phyloP scores from a whole-genome alignment of 30 jellyfish, hydroid and myxozoan genomes.

The Cassiopea andromeda region DNA sequence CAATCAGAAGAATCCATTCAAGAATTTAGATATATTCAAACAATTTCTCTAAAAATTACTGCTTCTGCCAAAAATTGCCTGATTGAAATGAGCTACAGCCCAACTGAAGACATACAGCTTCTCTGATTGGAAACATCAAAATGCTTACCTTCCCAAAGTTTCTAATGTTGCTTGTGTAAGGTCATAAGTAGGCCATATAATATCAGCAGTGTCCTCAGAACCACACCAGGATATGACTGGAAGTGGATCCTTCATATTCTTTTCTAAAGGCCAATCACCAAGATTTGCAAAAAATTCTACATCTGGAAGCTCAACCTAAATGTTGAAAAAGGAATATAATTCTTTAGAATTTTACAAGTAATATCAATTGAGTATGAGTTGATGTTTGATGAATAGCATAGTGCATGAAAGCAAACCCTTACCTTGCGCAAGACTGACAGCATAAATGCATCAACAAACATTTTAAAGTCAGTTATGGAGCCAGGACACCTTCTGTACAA shows the following conservation, averaged over 20 bases:
- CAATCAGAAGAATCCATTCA: too few relatives aligned
- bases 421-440: constrained; percentile 87
- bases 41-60: too few relatives aligned
- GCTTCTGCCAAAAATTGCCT: too few relatives aligned
- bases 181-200: constrained; percentile 93
- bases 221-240: constrained; percentile 98
- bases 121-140: neutral
- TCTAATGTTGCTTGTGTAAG: constrained; percentile 76
- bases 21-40: too few relatives aligned
- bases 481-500: constrained; percentile 87
- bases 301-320: constrained; percentile 89
- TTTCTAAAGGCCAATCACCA: constrained; percentile 96
- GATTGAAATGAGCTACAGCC: too few relatives aligned
- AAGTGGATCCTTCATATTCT: constrained; percentile 60
- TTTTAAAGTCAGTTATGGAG: constrained; percentile 72
- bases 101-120: too few relatives aligned
- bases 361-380: too few relatives aligned
- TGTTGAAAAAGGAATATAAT: neutral
- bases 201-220: constrained; percentile 82
- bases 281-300: constrained; percentile 88
- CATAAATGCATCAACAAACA: constrained; percentile 85
- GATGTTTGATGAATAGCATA: neutral
- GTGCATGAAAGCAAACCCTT: neutral
- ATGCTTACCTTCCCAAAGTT: constrained; percentile 76
- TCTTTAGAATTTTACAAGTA: too few relatives aligned